phyloP scores from a whole-genome alignment of 2,113 vertebrate genomes.

The Gnathonemus longibarbis region DNA sequence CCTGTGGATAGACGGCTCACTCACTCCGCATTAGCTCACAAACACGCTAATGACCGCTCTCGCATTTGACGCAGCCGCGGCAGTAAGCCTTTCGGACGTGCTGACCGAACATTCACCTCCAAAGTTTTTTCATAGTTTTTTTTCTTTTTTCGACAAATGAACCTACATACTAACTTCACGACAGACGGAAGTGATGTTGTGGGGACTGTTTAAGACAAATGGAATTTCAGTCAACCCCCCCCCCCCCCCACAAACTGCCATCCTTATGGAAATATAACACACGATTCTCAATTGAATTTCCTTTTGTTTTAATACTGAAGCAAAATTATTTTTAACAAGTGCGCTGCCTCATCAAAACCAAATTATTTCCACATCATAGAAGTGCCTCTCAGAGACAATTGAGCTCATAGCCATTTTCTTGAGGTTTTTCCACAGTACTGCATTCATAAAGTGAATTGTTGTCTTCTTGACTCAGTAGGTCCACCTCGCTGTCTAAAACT shows the following conservation, averaged over 20 bases:
- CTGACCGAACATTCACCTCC: slow-evolving; percentile 67
- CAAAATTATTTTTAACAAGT: slow-evolving; percentile 40
- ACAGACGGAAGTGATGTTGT: slow-evolving; percentile 38
- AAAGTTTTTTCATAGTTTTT: slow-evolving; percentile 45
- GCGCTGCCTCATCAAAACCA: slow-evolving; percentile 44
- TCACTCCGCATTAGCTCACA: slow-evolving; percentile 52
- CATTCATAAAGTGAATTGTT: slow-evolving; percentile 23
- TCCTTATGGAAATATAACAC: slow-evolving; percentile 52
- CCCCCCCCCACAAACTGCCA: slow-evolving; percentile 19
- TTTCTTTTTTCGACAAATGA: slow-evolving; percentile 43
- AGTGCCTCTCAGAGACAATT: slow-evolving; percentile 25
- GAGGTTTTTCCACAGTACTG: slow-evolving; percentile 23
- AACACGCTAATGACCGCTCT: slow-evolving; percentile 35
- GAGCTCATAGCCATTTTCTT: slow-evolving; percentile 22
- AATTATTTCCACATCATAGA: slow-evolving; percentile 55
- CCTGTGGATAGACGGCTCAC: slow-evolving; percentile 56
- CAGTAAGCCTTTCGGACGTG: slow-evolving; percentile 39
- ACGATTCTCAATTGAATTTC: slow-evolving; percentile 46
- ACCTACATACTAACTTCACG: slow-evolving; percentile 54
- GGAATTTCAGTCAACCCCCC: slow-evolving; percentile 31
- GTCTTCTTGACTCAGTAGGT: slow-evolving; percentile 18
- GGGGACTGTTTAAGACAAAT: slow-evolving; percentile 40
- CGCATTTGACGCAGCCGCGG: slow-evolving; percentile 43
- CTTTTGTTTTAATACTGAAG: slow-evolving; percentile 59
- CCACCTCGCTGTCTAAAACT: not conserved